Evolutionary conservation across 2,888 invertebrate genomes (phyloP).

Genomic region (Eudemis profundana): DNA sequence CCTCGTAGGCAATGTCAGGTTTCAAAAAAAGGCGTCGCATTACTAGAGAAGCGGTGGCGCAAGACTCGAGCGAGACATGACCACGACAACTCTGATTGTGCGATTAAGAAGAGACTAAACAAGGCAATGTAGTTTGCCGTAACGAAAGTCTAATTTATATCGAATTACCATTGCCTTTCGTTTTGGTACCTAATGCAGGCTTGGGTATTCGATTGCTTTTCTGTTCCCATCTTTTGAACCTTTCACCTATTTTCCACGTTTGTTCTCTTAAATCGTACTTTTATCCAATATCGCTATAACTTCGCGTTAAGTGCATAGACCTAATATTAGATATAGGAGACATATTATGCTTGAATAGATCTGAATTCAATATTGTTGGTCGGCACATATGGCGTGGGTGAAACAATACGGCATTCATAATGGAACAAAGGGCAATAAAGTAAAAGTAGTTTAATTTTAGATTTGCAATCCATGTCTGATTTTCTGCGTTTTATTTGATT

Average conservation of each 20-base stretch:
- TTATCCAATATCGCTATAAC: constrained; percentile 2
- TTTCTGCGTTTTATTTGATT: neutral
- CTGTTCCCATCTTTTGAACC: no score
- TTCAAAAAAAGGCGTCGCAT: no score
- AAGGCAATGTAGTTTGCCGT: no score
- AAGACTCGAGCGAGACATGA: no score
- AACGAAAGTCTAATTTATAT: no score
- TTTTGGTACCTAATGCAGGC: no score
- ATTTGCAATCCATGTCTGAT: neutral
- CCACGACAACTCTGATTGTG: no score
- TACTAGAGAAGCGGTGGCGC: no score
- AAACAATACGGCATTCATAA: constrained; percentile 7
- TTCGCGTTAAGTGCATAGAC: constrained; percentile 4
- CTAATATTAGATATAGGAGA: neutral
- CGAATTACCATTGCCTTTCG: no score
- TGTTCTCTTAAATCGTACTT: neutral
- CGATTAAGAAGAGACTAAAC: no score
- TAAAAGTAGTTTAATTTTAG: neutral
- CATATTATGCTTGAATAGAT: constrained; percentile 26
- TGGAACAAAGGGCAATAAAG: constrained; percentile 4
- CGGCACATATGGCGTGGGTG: neutral
- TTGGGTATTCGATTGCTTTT: no score
- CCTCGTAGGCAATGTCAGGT: no score
- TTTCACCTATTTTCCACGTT: neutral
- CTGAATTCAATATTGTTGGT: constrained; percentile 27